Base-by-base conservation (phyloP, 2,888 invertebrate genomes). In the Eupithecia subumbrata region DNA sequence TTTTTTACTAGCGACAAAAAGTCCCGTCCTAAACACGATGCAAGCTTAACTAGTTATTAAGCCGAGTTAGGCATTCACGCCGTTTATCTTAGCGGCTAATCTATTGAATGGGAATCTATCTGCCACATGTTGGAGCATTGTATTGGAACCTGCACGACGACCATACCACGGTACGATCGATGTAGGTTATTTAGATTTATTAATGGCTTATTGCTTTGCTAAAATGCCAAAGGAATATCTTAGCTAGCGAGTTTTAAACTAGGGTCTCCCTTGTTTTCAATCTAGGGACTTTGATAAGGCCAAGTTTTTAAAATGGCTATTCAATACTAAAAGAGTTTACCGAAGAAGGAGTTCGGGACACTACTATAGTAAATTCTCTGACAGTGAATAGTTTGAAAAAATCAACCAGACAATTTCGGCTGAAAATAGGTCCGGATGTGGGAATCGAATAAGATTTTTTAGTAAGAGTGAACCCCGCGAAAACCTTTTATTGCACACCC, bases 101-200 rank as follows among this genome's bases (percentile, higher is more conserved):
- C 80, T 80, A 78, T 79, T 82, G 79, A 82, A 82, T 80, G 78
- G 79, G 79, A 68, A 80, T 79, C 79, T 76, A 80, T 79, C 75
- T 75, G 69, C 68, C 75, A 73, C 69, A 77, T 75, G 77, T 64
- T 69, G 48, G n/a, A 69, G 69, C 69, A 76, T 73, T 75, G 74
- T 74, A 76, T 74, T 70, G 68, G 68, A 71, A 63, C 75, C 71
- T 60, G 71, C 64, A 71, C 68, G 43, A 22, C 22, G 22, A 40
- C 34, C 43, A 40, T 22, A n/a, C 40, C 43, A 43, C 11, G 9
- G 56, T 12, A 56, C 43, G 43, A 25, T 68, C 43, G 40, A 43
- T 40, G 22, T 68, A 40, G 40, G 68, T 68, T 40, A 68, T 68
- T 68, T 45, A 22, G 40, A 68, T 68, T 43, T 68, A 68, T 45